Evolutionary conservation across 2,113 vertebrate genomes (phyloP), one percentile per base, ranked within the genome.

Genomic region (Pteronura brasiliensis): DNA sequence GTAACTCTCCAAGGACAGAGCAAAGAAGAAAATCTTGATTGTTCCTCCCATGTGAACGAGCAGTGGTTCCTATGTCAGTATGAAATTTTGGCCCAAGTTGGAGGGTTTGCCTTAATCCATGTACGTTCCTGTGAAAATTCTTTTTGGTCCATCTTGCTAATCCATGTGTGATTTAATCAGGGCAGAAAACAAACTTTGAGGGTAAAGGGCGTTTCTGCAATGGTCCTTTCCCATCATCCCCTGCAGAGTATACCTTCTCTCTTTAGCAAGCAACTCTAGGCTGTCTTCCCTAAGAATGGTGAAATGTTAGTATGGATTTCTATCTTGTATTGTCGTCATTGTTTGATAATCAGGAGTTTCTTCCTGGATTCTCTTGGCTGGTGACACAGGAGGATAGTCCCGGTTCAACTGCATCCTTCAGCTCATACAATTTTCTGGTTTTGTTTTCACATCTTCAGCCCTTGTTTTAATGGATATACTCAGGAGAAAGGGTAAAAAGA

Each of bases 381-480:
- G 20, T 95, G 44, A 76, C 49, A 47, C 1, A 29, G 4, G n/a
- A 63, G 42, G 72, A 36, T 31, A 90, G 4, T 55, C 29, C 44
- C 3, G 18, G 15, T 84, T 82, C 49, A 88, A 6, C 59, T 76
- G 71, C n/a, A 84, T 87, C 52, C 7, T 29, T 95, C 15, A 88
- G 67, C 31, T 67, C 77, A 39, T 47, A 59, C 29, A 59, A 76
- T 27, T 67, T 88, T 72, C 69, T 88, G 29, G 29, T 31, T 90
- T 90, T 93, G 31, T 69, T 74, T 82, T 95, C 55, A 76, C 20
- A n/a, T 69, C 74, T 93, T 88, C 20, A 20, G 72, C 36, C 31
- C 12, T 79, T 18, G 31, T 69, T 95, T 92, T 21, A 84, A 89
- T 57, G 71, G 89, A 93, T 92, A 65, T 90, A 93, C 49, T 67